Base-by-base conservation (phyloP, 1,140 invertebrate species). In the Nasonia vitripennis region DNA sequence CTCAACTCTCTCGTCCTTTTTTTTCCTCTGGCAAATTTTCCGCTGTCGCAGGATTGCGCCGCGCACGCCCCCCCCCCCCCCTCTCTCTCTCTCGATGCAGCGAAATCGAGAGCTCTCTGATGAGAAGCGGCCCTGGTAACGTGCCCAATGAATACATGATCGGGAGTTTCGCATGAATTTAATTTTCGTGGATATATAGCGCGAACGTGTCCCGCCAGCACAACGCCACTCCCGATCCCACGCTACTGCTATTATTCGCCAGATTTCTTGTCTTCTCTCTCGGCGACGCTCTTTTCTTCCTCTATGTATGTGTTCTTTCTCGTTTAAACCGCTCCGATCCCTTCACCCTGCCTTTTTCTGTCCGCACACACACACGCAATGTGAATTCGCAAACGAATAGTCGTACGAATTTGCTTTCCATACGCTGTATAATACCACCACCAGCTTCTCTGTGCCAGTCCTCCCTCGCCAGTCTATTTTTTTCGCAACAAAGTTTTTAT, bases 181-280 rank as follows among this genome's bases (percentile, higher is more conserved):
- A 90, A 92, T 92, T 92, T 91, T 89, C 88, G 80, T 68, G 84
- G 87, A 92, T 90, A 91, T 91, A 91, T 92, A 87, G 89, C 80
- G 79, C 67, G 87, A 88, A 91, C 91, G 90, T 92, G 90, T 88
- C 78, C 70, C 70, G 77, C 83, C 87, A 87, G 87, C 79, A 85
- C 85, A 90, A 90, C 31, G 7, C 20, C 27, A 27, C 67, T 4
- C 17, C n/a, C 67, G 2, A 70, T 17, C 6, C 67, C 67, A 23
- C 27, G 14, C 14, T 27, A 27, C 27, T 17, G 67, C 0, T 34
- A 83, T 78, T 31, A 48, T 68, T 41, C 48, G 48, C 74, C 55
- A 70, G 74, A 70, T 84, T 78, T 51, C 81, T 78, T 48, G 81
- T 62, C 4, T 48, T 51, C 55, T n/a, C n/a, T 55, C 48, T 51